Evolutionary conservation across 2,113 vertebrate species (phyloP).

Genomic region (Empidonax traillii): DNA sequence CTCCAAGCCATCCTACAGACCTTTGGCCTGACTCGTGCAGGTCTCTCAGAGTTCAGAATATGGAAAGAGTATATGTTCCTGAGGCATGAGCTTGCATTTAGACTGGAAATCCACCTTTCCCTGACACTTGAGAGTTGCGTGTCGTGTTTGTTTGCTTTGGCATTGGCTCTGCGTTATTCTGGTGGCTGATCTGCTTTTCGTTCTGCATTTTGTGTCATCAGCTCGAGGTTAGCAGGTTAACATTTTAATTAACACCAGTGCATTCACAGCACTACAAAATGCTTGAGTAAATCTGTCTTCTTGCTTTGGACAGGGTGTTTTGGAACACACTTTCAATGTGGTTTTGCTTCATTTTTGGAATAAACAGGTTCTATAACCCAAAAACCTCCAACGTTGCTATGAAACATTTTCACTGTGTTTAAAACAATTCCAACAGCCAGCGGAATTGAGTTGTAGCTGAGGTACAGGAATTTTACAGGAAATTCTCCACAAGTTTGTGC

Average conservation of each 20-base stretch:
- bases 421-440: neutral
- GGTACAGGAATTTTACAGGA: neutral
- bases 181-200: neutral
- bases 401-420: neutral
- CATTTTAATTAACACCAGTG: neutral
- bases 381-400: neutral
- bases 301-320: neutral
- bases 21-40: neutral
- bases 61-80: neutral
- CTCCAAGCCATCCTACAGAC: neutral
- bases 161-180: neutral
- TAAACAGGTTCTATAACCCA: neutral
- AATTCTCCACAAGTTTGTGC: neutral
- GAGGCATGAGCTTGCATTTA: neutral
- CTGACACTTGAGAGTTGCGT: accelerated
- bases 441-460: neutral
- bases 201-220: neutral
- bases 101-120: neutral
- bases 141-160: neutral
- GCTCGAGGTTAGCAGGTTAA: neutral
- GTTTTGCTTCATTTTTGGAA: neutral
- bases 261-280: neutral
- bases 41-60: neutral
- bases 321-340: neutral
- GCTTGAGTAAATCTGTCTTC: neutral